Evolutionary conservation across 2,888 invertebrate species (phyloP), one percentile per base, ranked within the genome.

Genomic region (Andrena flavipes): DNA sequence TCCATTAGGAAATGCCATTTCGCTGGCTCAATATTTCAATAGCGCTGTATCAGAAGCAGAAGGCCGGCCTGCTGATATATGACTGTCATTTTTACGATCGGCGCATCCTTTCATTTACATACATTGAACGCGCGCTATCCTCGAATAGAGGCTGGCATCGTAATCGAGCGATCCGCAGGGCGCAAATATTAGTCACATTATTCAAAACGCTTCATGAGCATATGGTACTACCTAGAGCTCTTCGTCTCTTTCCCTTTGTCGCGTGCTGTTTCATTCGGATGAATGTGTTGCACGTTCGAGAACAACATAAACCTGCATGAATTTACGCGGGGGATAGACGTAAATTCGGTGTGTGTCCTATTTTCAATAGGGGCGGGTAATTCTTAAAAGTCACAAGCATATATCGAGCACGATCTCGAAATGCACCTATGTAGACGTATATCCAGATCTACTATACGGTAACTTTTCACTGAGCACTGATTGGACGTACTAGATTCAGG

Each of bases 101-200:
- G 20, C 33, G 48, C 65, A 51, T 65, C 70, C 76, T 63, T 76
- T 71, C 70, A 71, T 82, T 82, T 68, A 49, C 70, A 63, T 74
- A 49, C 70, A 68, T 74, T 8, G 73, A 64, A 65, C 69, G 49
- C 62, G 64, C 59, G 26, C 23, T 20, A 60, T 56, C 51, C 69
- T 54, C 70, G 73, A 77, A 77, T 56, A 60, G 33, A 56, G 67
- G 23, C 20, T 10, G 69, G 63, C 74, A 62, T 64, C 59, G 71
- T 65, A 84, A 85, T 84, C 73, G 84, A 73, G 59, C 81, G 75
- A 81, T 82, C 63, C 69, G 33, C 62, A 30, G 65, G 75, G 69
- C 60, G 82, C 74, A 81, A 80, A 84, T 81, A 81, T 84, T 84
- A 84, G 85, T 65, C 72, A 64, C 76, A 84, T 84, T 84, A 84